Percentiles rank a stretch among this genome's conserved stretches.
Conservation (phyloP, 1,140 invertebrate species). For the Campodea augens region DNA sequence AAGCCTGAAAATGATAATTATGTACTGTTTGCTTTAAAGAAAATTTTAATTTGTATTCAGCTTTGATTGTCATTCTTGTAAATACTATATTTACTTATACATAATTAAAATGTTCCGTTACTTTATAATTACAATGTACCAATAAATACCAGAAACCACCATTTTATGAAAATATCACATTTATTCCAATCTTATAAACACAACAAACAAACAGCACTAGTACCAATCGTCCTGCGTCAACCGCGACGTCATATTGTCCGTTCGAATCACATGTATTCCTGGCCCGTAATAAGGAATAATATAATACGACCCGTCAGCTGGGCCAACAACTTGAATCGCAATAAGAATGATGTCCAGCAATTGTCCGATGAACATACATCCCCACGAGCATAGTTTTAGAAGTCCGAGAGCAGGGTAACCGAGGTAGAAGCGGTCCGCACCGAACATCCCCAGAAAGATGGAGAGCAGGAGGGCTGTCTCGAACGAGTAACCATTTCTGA, state of each 20-base stretch:
- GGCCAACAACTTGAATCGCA: slow-evolving; percentile 75
- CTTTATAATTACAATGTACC: no score
- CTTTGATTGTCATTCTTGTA: no score
- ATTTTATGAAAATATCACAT: no score
- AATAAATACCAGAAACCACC: no score
- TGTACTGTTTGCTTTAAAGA: no score
- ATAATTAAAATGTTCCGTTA: no score
- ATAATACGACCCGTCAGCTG: slow-evolving; percentile 91
- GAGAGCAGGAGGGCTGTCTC: slow-evolving; percentile 81
- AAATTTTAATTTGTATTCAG: no score
- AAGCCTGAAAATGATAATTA: no score
- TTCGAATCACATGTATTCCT: slow-evolving; percentile 53
- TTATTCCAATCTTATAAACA: no score
- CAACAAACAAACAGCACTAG: slow-evolving; percentile 1
- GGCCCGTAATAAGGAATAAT: slow-evolving; percentile 87
- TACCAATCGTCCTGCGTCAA: slow-evolving; percentile 63
- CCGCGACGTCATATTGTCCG: slow-evolving; percentile 68
- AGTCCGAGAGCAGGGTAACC: slow-evolving; percentile 89
- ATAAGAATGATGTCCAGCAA: slow-evolving; percentile 88
- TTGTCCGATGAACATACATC: slow-evolving; percentile 92
- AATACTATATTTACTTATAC: no score
- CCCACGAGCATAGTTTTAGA: slow-evolving; percentile 84
- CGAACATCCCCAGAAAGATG: slow-evolving; percentile 92
- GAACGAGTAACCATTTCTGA: slow-evolving; percentile 80
- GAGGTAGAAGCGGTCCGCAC: slow-evolving; percentile 89